Evolutionary conservation across 2,797 vertebrate species (phyloP).

Genomic region (Dipus sagitta): DNA sequence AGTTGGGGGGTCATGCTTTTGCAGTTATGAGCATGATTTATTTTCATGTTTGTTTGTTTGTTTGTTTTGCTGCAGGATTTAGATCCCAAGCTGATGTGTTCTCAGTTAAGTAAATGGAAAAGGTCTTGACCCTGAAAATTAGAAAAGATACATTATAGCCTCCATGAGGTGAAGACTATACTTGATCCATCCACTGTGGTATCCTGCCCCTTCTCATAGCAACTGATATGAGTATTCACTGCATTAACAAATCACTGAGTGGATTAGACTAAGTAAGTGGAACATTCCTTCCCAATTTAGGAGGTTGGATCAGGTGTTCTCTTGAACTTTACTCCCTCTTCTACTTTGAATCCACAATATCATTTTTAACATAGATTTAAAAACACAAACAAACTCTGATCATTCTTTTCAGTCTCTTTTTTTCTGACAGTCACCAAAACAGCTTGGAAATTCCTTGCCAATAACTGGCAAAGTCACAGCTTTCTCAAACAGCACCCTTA

Average conservation of each 20-base stretch:
- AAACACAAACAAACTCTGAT: background rate
- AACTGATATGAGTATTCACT: background rate
- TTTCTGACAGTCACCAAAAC: background rate
- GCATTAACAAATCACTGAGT: background rate
- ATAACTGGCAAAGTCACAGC: background rate
- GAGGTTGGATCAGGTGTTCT: background rate
- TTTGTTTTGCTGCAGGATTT: background rate
- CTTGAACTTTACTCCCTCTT: background rate
- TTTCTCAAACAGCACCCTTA: background rate
- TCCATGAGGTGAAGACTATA: background rate
- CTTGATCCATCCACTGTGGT: background rate
- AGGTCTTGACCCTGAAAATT: background rate
- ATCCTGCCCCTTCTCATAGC: background rate
- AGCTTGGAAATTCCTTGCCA: background rate
- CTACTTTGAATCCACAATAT: background rate
- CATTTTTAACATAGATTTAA: background rate
- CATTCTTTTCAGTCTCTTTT: background rate
- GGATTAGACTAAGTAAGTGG: background rate
- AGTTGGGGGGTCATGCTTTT: background rate
- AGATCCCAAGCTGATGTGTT: background rate
- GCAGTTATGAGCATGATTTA: background rate
- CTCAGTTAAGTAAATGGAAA: slow-evolving; percentile 4
- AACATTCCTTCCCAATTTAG: background rate
- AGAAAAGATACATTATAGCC: background rate
- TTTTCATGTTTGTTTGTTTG: background rate